Evolutionary conservation across 2,888 invertebrate species (phyloP).

Genomic region (Pogonocherus hispidulus): DNA sequence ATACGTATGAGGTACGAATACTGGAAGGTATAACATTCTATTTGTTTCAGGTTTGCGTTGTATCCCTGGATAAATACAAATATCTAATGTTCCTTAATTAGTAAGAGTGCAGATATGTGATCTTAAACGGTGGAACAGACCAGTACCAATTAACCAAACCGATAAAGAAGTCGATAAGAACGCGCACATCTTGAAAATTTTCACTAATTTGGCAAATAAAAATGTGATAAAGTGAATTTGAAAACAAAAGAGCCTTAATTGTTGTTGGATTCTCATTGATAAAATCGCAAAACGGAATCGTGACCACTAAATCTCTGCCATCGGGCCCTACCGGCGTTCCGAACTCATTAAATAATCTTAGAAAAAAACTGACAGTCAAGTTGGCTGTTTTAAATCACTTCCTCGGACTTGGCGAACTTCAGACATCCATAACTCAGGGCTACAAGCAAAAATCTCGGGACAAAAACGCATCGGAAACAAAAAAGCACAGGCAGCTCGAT

Average conservation of each 20-base stretch:
- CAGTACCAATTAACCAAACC: constrained; percentile 13
- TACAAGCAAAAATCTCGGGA: constrained; percentile 66
- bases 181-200: constrained; percentile 25
- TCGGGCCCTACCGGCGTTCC: constrained; percentile 36
- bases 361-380: constrained; percentile 60
- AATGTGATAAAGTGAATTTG: constrained; percentile 33
- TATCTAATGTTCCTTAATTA: constrained; percentile 15
- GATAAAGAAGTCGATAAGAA: constrained; percentile 9
- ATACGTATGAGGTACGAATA: too few species aligned
- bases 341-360: constrained; percentile 62
- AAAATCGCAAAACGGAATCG: constrained; percentile 53
- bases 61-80: neutral
- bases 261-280: constrained; percentile 53
- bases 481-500: constrained; percentile 64
- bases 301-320: constrained; percentile 58
- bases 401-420: constrained; percentile 57
- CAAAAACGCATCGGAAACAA: constrained; percentile 64
- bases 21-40: too few species aligned
- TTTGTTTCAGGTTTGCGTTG: too few species aligned
- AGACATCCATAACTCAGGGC: constrained; percentile 65
- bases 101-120: neutral
- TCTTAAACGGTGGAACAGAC: neutral
- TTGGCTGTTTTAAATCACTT: constrained; percentile 63
- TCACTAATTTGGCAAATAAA: constrained; percentile 35
- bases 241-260: constrained; percentile 51